These are phyloP conservation scores for Carassius auratus DNA, from an alignment of 2,113 vertebrate species.

Conservation along the genomic window DNA sequence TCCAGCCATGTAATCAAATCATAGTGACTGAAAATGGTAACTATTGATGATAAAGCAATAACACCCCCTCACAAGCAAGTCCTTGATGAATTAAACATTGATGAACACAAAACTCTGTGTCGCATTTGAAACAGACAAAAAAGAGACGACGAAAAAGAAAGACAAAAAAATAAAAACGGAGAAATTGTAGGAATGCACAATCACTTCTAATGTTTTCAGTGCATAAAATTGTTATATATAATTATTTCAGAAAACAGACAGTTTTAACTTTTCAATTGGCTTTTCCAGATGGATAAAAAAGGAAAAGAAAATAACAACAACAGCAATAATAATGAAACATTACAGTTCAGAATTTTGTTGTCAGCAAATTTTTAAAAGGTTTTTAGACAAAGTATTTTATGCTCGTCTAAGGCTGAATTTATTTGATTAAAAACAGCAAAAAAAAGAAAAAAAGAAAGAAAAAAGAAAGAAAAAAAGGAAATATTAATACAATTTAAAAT, in stretches of 20 bases:
- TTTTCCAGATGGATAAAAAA: no score
- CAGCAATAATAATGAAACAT: no score
- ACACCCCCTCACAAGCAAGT: background rate
- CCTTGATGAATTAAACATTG: background rate
- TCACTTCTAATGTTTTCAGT: background rate
- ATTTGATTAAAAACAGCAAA: background rate
- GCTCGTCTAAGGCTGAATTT: background rate
- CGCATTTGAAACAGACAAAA: background rate
- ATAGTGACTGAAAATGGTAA: background rate
- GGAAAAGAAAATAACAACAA: no score
- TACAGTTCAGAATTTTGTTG: no score
- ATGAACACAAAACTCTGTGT: background rate
- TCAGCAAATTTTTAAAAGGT: no score
- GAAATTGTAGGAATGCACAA: background rate
- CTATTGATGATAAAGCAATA: conserved; percentile 42
- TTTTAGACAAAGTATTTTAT: no score
- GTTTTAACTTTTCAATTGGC: no score
- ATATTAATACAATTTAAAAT: no score
- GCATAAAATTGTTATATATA: background rate
- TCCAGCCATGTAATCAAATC: conserved; percentile 62
- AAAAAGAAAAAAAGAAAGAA: no score
- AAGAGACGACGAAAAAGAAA: background rate
- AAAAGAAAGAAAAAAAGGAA: no score
- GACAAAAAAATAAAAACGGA: background rate
- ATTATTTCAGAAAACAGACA: no score